Percentiles rank a stretch among this genome's conserved stretches.
phyloP scores from a whole-genome alignment of 2,113 vertebrate species.

The Acinonyx jubatus region DNA sequence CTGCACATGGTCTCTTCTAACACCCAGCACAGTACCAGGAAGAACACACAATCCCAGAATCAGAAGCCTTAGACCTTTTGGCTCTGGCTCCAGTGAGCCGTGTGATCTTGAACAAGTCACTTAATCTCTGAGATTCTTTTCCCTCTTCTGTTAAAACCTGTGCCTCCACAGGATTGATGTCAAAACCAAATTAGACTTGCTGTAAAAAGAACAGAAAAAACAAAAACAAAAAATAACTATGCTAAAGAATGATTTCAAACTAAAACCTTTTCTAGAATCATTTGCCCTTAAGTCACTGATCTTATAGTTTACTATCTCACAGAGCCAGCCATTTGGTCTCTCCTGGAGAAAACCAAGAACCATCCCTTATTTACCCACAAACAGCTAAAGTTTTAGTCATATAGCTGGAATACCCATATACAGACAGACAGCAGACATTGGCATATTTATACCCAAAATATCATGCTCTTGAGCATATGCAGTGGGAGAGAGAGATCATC shows the following conservation, averaged over 20 bases:
- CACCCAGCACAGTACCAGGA: neutral
- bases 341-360: conserved; percentile 39
- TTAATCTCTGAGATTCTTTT: conserved; percentile 4
- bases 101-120: neutral
- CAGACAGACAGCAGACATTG: conserved; percentile 65
- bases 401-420: conserved; percentile 58
- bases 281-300: conserved; percentile 27
- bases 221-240: neutral
- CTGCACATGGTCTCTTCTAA: neutral
- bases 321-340: conserved; percentile 64
- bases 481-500: conserved; percentile 65
- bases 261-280: conserved; percentile 14
- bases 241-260: neutral
- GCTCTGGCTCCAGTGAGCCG: neutral
- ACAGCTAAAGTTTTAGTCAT: conserved; percentile 70
- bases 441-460: conserved; percentile 74
- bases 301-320: neutral
- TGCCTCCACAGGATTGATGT: neutral
- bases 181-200: conserved; percentile 35
- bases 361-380: conserved; percentile 75
- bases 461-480: conserved; percentile 63
- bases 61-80: neutral
- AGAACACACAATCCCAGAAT: neutral
- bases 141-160: conserved; percentile 31
- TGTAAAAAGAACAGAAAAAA: neutral